Conservation (phyloP, 2,113 vertebrate genomes). For the Brachypteracias leptosomus region DNA sequence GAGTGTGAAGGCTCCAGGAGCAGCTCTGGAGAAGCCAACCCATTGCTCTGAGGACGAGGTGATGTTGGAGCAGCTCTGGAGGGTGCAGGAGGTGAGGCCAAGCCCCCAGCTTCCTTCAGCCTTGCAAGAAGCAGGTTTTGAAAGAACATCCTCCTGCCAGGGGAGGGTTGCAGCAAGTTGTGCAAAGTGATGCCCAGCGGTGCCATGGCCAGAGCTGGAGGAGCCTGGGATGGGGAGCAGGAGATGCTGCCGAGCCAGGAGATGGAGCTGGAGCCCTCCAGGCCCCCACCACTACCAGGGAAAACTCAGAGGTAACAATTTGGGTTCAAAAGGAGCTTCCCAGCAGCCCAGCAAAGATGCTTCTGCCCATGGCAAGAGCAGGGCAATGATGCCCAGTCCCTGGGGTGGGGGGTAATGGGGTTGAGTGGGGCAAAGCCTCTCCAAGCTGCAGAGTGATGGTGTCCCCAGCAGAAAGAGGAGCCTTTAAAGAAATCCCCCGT, state of each 20-base stretch:
- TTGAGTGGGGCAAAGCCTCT: neutral
- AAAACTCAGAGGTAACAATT: neutral
- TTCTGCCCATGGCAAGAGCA: neutral
- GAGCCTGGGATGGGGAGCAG: neutral
- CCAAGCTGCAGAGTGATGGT: accelerated
- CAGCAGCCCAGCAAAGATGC: neutral
- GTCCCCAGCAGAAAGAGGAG: neutral
- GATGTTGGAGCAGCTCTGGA: neutral
- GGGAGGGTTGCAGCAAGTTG: neutral
- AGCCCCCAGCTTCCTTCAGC: neutral
- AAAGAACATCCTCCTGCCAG: neutral
- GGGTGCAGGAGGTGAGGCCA: neutral
- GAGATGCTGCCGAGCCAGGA: neutral
- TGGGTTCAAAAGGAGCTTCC: neutral
- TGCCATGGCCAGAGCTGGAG: neutral
- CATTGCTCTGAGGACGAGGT: too few relatives aligned
- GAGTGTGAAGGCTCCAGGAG: accelerated
- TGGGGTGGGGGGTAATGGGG: accelerated
- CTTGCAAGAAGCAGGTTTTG: neutral
- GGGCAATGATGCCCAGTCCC: accelerated
- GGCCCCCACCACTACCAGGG: neutral
- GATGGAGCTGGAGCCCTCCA: neutral
- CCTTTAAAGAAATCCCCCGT: neutral
- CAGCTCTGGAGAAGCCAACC: neutral
- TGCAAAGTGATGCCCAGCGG: accelerated